These are phyloP conservation scores for Caenorhabditis auriculariae DNA, from an alignment of 2,888 invertebrate genomes.

Conservation along the genomic window DNA sequence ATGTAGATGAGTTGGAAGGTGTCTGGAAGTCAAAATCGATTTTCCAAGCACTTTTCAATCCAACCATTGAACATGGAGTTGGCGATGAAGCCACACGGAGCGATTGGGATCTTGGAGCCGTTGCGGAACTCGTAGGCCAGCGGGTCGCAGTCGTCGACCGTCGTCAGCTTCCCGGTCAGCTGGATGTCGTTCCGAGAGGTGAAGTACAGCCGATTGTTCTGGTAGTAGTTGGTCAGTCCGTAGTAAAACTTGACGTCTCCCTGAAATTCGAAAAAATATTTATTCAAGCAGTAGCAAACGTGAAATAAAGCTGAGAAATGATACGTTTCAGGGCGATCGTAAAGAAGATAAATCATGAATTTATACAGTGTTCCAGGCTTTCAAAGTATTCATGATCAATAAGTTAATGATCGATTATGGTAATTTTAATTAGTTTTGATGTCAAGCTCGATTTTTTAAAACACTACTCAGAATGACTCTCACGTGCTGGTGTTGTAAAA, in stretches of 20 bases:
- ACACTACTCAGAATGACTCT: background rate
- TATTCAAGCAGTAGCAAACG: background rate
- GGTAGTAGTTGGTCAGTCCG: conserved; percentile 93
- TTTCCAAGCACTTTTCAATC: background rate
- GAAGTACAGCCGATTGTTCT: conserved; percentile 95
- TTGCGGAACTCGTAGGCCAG: conserved; percentile 17
- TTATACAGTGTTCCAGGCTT: too few relatives aligned
- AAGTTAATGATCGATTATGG: background rate
- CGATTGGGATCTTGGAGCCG: conserved; percentile 71
- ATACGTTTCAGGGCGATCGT: too few relatives aligned
- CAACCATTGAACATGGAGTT: conserved; percentile 95
- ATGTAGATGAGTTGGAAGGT: conserved; percentile 26
- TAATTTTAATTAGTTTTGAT: background rate
- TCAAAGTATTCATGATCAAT: too few relatives aligned
- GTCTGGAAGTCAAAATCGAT: conserved; percentile 14
- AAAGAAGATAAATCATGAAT: too few relatives aligned
- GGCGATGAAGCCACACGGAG: conserved; percentile 97
- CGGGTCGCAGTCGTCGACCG: conserved; percentile 63
- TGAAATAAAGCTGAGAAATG: background rate
- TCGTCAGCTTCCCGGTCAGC: conserved; percentile 72
- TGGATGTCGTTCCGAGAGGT: conserved; percentile 89
- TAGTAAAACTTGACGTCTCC: conserved; percentile 90
- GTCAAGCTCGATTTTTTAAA: background rate
- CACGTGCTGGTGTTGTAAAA: background rate
- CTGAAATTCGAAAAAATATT: conserved; percentile 22